Percentiles rank a stretch among this genome's conserved stretches.
These are phyloP conservation scores for Platorchestia sp. DNA, from an alignment of 1,140 invertebrate genomes.

Conservation along the genomic window DNA sequence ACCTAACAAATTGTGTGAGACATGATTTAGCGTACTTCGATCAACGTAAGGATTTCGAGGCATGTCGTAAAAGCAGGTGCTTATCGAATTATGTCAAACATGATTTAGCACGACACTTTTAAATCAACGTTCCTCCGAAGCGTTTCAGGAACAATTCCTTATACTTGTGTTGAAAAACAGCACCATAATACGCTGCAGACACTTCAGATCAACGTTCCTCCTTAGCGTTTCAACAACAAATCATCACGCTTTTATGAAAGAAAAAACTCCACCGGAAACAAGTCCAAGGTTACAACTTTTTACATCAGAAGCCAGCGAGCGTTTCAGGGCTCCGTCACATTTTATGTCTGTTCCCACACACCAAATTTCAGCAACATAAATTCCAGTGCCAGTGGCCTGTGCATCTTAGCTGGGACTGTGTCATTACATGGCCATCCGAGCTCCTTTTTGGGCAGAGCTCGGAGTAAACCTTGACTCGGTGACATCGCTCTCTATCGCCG, in stretches of 20 bases:
- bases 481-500: neutral
- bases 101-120: neutral
- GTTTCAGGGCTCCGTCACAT: neutral
- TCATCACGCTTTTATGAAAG: no score
- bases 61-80: no score
- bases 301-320: neutral
- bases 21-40: no score
- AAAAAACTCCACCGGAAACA: no score
- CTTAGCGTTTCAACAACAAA: no score
- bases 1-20: no score
- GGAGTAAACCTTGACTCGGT: slow-evolving; percentile 18
- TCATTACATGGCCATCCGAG: neutral
- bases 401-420: neutral
- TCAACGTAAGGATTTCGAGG: no score
- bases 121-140: neutral
- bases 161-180: neutral
- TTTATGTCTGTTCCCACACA: slow-evolving; percentile 15
- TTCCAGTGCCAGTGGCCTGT: neutral
- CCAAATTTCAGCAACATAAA: neutral
- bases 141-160: neutral
- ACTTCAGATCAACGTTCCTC: no score
- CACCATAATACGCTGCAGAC: neutral
- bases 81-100: neutral
- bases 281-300: neutral
- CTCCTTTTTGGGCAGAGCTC: slow-evolving; percentile 24